These are phyloP conservation scores for Petrophora chlorosata DNA, from an alignment of 2,888 invertebrate species.

Conservation along the genomic window DNA sequence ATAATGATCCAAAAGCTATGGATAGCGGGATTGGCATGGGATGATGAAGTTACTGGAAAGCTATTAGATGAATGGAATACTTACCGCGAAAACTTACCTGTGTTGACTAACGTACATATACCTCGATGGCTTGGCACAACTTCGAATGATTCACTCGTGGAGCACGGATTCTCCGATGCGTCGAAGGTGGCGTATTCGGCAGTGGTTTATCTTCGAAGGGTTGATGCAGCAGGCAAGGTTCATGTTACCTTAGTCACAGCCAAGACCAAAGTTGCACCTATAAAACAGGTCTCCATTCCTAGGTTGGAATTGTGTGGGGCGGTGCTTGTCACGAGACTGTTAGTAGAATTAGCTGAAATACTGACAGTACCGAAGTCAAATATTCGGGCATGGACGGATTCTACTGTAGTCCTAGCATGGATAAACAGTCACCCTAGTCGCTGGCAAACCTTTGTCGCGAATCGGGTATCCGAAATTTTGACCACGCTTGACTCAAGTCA, in stretches of 20 bases:
- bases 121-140: conserved; percentile 19
- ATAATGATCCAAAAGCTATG: too few relatives aligned
- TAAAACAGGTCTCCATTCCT: too few relatives aligned
- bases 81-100: conserved; percentile 1
- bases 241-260: conserved; percentile 8
- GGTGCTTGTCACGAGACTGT: background rate
- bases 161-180: conserved; percentile 36
- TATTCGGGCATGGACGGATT: too few relatives aligned
- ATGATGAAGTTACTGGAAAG: conserved; percentile 25
- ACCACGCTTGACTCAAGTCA: conserved; percentile 11
- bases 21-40: too few relatives aligned
- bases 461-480: conserved; percentile 19
- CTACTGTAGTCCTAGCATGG: too few relatives aligned
- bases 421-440: conserved; percentile 30
- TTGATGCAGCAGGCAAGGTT: conserved; percentile 12
- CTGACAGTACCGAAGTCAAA: conserved; percentile 12
- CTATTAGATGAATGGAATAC: conserved; percentile 16
- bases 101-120: conserved; percentile 7
- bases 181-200: conserved; percentile 29
- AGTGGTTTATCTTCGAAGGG: conserved; percentile 26
- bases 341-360: conserved; percentile 16
- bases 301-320: too few relatives aligned
- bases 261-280: conserved; percentile 31
- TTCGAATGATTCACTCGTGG: conserved; percentile 3
- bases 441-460: too few relatives aligned